Base-by-base conservation (phyloP, 2,888 invertebrate genomes). In the Isoperla grammatica region DNA sequence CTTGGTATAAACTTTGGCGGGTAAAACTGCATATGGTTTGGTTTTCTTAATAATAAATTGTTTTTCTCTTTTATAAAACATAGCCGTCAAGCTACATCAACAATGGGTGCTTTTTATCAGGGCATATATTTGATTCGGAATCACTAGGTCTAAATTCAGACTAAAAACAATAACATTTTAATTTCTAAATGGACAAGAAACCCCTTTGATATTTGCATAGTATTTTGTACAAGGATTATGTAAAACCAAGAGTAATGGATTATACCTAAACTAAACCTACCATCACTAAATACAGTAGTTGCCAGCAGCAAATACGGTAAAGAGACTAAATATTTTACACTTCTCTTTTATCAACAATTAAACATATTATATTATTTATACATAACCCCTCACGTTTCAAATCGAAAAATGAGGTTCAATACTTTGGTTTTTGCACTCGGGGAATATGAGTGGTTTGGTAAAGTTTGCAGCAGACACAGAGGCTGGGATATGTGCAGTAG, bases 381-480 rank as follows among this genome's bases (percentile, higher is more conserved):
- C 45, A 45, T 29, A 29, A 29, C 29, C 29, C 29, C 29, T 29
- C 29, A 29, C 29, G 29, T 29, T 29, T 29, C 29, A 37, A 53
- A 53, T 19, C 19, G 53, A 53, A 53, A 50, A 37, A 53, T 53
- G 39, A 45, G 29, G 29, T 53, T 20, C 39, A 53, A 53, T 53
- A 53, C 53, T 53, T 53, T 53, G 53, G 53, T 53, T 53, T 53
- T 53, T 50, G 49, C 53, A 53, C 53, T 15, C 53, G 39, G 53
- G 53, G 53, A 53, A 53, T 53, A 53, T 37, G 15, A 17, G 15
- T 12, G 20, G 15, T 17, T 53, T 17, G 39, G 15, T 48, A 22
- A 23, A 50, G 29, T 23, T 50, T 50, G 49, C 49, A 50, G 49
- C 15, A 50, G 49, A 23, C 29, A 50, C 23, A 22, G 22, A 50